These are phyloP conservation scores for Salarias fasciatus DNA, from an alignment of 2,797 vertebrate genomes.

Conservation along the genomic window DNA sequence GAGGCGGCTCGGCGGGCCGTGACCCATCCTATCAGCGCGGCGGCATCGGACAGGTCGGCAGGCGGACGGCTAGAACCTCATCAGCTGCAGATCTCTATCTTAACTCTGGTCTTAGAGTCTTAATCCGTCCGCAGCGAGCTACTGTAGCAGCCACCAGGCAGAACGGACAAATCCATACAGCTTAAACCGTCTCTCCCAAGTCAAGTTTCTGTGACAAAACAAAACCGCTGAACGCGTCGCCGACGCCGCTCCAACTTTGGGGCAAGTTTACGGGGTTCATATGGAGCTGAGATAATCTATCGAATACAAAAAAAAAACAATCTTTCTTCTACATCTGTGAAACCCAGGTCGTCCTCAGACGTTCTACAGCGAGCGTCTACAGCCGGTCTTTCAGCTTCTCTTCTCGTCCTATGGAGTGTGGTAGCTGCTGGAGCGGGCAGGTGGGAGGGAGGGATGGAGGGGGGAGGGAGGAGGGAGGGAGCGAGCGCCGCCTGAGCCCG, in stretches of 20 bases:
- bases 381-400: constrained; percentile 54
- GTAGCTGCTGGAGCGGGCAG: constrained; percentile 49
- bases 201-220: constrained; percentile 31
- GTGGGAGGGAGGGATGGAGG: too few relatives aligned
- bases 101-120: constrained; percentile 50
- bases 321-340: constrained; percentile 1
- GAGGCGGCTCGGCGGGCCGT: constrained; percentile 39
- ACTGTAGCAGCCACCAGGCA: constrained; percentile 56
- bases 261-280: too few relatives aligned
- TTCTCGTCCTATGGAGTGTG: constrained; percentile 13
- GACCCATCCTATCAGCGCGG: constrained; percentile 42
- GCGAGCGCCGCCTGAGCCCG: constrained; percentile 48
- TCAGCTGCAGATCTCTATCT: constrained; percentile 62
- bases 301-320: not conserved
- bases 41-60: constrained; percentile 37
- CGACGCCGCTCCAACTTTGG: too few relatives aligned
- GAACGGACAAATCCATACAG: constrained; percentile 53
- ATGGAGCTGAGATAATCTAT: not conserved
- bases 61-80: constrained; percentile 32
- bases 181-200: constrained; percentile 39
- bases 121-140: constrained; percentile 52
- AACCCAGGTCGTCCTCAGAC: constrained; percentile 25
- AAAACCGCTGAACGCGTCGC: too few relatives aligned
- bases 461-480: too few relatives aligned
- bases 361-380: constrained; percentile 23